phyloP scores from a whole-genome alignment of 2,113 vertebrate genomes.

The Enhydra lutris region DNA sequence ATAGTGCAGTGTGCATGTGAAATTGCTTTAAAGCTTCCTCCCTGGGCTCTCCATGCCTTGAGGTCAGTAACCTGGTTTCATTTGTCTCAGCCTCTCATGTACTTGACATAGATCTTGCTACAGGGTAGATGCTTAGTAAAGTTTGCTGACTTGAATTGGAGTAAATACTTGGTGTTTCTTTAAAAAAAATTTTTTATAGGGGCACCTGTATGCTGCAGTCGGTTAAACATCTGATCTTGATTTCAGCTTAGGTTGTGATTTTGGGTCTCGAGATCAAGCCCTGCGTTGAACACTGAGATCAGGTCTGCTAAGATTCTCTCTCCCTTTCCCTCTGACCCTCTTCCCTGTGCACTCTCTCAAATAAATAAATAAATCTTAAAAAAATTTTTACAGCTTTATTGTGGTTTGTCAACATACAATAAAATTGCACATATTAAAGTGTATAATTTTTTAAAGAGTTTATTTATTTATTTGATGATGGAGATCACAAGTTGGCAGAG shows the following conservation, averaged over 20 bases:
- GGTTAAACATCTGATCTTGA: not conserved
- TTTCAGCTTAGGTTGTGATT: not conserved
- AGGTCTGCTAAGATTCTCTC: not conserved
- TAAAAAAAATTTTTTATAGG: not conserved
- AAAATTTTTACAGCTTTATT: not conserved
- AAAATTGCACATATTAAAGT: not conserved
- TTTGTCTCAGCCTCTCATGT: not conserved
- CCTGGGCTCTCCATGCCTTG: not conserved
- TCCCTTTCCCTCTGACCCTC: not conserved
- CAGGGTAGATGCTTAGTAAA: not conserved
- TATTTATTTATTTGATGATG: too few relatives aligned
- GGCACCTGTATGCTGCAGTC: not conserved
- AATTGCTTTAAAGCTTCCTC: not conserved
- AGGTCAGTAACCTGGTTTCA: not conserved
- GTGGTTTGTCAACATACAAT: not conserved
- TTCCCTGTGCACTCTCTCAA: not conserved
- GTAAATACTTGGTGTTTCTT: not conserved
- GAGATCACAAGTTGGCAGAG: too few relatives aligned
- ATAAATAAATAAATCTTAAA: not conserved
- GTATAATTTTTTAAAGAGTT: too few relatives aligned
- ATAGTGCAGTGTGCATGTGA: not conserved
- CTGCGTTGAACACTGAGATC: not conserved
- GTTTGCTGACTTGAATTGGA: slow-evolving; percentile 1
- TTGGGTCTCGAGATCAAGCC: not conserved
- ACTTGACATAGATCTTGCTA: not conserved